Evolutionary conservation across 1,140 invertebrate genomes (phyloP), one percentile per base, ranked within the genome.

Genomic region (Drosophila ogumai): DNA sequence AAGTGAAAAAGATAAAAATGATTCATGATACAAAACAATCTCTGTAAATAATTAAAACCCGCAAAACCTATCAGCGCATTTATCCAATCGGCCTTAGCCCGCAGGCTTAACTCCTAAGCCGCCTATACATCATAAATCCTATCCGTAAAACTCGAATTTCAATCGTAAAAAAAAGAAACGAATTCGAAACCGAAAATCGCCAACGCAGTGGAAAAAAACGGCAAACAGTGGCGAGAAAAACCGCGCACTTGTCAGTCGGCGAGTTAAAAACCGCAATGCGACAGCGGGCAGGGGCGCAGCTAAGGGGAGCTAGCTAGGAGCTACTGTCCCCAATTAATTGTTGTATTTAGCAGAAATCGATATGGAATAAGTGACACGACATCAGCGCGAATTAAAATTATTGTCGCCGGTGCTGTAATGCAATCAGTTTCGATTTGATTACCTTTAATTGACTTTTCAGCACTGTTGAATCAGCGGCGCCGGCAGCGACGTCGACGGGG

Each of bases 371-470:
- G 56, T 68, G 69, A 66, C 59, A 56, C 59, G 32, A 65, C 49
- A 77, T 76, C 81, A 82, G 79, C 67, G 75, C 41, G 64, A 43
- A 79, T 67, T 75, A 75, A 78, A 79, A 78, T 84, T 64, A 85
- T 86, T 78, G 73, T 77, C 69, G 47, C 50, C 72, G 64, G 49
- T 57, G 64, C 58, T 82, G 79, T 82, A 87, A 87, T 82, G 84
- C 76, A 88, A 88, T 82, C 79, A 80, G 76, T 82, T 81, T 81
- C 78, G 86, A 90, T 90, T 90, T 85, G 81, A 90, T 90, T 90
- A 90, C 85, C 85, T 90, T 90, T 90, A 90, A 90, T 90, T 90
- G 81, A 90, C 86, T 90, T 90, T 90, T 90, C 78, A 88, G 81
- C 85, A 63, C 73, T 72, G 77, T 65, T 71, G 58, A 81, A 79